phyloP scores from a whole-genome alignment of 2,888 invertebrate genomes.

The Euspilapteryx auroguttella region DNA sequence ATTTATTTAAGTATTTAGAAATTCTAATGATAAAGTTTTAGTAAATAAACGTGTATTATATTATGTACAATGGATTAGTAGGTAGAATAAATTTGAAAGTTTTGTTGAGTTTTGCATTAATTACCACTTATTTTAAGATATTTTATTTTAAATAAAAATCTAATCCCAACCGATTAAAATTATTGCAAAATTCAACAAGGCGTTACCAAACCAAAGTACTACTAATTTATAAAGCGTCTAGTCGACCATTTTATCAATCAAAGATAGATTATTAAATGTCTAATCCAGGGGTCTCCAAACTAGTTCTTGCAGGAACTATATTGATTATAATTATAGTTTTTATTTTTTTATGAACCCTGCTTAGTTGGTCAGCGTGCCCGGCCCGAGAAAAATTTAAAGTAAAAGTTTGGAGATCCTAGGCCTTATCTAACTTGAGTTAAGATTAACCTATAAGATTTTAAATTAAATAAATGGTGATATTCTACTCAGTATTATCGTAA shows the following conservation, averaged over 20 bases:
- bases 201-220: conserved; percentile 2
- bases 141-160: no score
- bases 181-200: conserved; percentile 15
- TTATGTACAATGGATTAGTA: conserved; percentile 23
- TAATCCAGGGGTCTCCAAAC: no score
- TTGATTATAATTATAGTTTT: no score
- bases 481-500: conserved; percentile 33
- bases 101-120: conserved; percentile 15
- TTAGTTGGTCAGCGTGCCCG: no score
- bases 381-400: no score
- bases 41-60: conserved; percentile 19
- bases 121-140: no score
- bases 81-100: conserved; percentile 7
- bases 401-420: no score
- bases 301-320: no score
- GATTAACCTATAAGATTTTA: conserved; percentile 5
- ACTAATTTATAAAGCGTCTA: no score
- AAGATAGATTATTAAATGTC: conserved; percentile 5
- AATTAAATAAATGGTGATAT: conserved; percentile 15
- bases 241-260: conserved; percentile 4
- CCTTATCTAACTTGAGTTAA: no score
- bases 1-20: conserved; percentile 47
- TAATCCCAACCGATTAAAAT: no score
- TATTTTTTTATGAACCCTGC: no score
- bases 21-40: conserved; percentile 30